Base-by-base conservation (phyloP, 2,888 invertebrate species). In the Malachius bipustulatus region DNA sequence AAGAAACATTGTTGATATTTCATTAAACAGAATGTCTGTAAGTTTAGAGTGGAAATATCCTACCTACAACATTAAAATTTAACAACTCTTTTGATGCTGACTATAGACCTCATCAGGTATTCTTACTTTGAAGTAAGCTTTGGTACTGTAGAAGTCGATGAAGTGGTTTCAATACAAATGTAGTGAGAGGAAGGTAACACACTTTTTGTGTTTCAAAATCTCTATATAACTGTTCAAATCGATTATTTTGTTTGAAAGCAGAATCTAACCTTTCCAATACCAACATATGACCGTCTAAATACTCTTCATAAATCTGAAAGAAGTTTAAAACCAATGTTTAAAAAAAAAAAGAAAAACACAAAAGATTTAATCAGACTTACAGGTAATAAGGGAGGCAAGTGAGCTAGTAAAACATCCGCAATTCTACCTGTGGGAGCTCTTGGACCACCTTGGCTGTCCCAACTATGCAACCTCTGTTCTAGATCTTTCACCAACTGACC, bases 141-240 rank as follows among this genome's bases (percentile, higher is more conserved):
- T 80, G 76, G 63, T 91, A 89, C 59, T 91, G 89, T 37, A 89
- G 66, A 46, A 91, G 66, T 35, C 94, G 71, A 62, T 82, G 80
- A n/a, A 88, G 69, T 8, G 88, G 85, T 56, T 84, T 83, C 38
- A 85, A 65, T 16, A 90, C 70, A 53, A 90, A 77, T 40, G 82
- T 80, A 31, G 82, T 77, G 35, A 91, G 70, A 2, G 85, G 91
- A 46, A 94, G 67, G 55, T 89, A 89, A 60, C 88, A 89, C 32
- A 83, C 74, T 63, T 83, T 85, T 57, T 82, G 80, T 36, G 76
- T 70, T 59, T 89, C 88, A 60, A 89, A 85, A 46, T 78, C 79
- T 35, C 77, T 70, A 61, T 75, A 84, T 44, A 73, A 66, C 59
- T 72, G 72, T 55, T 75, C 79, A 60, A 80, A 83, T 44, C 69